Percentiles rank a stretch among this genome's conserved stretches.
These are phyloP conservation scores for Oncorhynchus tshawytscha DNA, from an alignment of 2,113 vertebrate species.

Conservation along the genomic window DNA sequence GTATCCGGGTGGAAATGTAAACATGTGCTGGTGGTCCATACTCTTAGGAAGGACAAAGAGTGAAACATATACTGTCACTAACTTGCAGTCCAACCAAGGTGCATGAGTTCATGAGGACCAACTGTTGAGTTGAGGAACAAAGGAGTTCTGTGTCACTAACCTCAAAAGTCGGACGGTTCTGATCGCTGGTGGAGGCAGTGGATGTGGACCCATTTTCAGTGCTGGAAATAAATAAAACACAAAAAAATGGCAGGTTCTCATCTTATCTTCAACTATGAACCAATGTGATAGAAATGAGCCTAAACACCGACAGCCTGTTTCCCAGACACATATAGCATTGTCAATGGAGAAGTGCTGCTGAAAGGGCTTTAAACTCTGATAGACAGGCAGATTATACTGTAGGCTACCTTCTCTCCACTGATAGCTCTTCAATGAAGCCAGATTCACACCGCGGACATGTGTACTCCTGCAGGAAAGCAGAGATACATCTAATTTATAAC, in stretches of 20 bases:
- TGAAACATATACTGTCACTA: not conserved
- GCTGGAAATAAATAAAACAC: constrained; percentile 55
- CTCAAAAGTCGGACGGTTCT: constrained; percentile 82
- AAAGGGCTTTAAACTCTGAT: not conserved
- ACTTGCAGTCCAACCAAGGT: no score
- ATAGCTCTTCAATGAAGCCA: constrained; percentile 93
- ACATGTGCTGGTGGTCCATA: constrained; percentile 85
- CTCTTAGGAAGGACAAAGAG: constrained; percentile 63
- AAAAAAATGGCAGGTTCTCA: not conserved
- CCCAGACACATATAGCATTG: not conserved
- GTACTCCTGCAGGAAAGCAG: constrained; percentile 78
- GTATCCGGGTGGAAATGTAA: constrained; percentile 87
- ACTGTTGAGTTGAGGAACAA: no score
- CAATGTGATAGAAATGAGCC: no score
- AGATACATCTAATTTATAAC: not conserved
- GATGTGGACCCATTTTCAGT: constrained; percentile 81
- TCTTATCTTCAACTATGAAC: not conserved
- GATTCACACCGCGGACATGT: constrained; percentile 92
- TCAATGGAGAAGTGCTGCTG: no score
- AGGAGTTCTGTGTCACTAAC: constrained; percentile 60
- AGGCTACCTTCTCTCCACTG: constrained; percentile 82
- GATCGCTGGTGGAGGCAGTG: constrained; percentile 75
- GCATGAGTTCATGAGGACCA: not conserved
- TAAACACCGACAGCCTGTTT: no score
- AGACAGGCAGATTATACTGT: constrained; percentile 22